phyloP scores from a whole-genome alignment of 2,888 invertebrate genomes.

The Agrochola litura region DNA sequence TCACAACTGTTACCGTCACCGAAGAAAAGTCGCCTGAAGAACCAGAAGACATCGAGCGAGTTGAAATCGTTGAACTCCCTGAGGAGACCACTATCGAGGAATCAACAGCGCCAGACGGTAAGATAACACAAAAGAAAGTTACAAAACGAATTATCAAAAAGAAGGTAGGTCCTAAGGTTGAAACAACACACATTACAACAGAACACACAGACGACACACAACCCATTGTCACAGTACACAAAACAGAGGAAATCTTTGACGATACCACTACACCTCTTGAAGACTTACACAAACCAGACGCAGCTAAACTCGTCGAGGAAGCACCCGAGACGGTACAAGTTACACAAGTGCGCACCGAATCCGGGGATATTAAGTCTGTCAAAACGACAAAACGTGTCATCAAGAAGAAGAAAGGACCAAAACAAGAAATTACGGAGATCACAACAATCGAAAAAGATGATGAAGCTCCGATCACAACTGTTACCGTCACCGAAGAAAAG shows the following conservation, averaged over 20 bases:
- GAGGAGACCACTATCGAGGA: slow-evolving; percentile 37
- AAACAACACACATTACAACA: slow-evolving; percentile 44
- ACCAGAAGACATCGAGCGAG: not conserved
- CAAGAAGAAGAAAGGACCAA: slow-evolving; percentile 69
- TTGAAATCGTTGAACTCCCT: slow-evolving; percentile 29
- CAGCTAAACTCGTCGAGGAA: accelerated
- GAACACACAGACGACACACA: not conserved
- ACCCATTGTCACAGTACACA: not conserved
- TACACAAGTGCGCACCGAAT: slow-evolving; percentile 27
- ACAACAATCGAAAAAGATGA: slow-evolving; percentile 75
- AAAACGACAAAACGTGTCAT: slow-evolving; percentile 69
- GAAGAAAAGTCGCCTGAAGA: slow-evolving; percentile 21
- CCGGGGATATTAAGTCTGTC: slow-evolving; percentile 70
- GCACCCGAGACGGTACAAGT: slow-evolving; percentile 21
- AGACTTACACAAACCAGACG: slow-evolving; percentile 8
- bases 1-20: slow-evolving; percentile 7
- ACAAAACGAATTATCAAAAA: slow-evolving; percentile 79
- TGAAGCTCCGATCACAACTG: slow-evolving; percentile 67
- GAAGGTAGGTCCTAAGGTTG: slow-evolving; percentile 74
- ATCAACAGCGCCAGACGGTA: slow-evolving; percentile 28
- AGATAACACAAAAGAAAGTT: slow-evolving; percentile 24
- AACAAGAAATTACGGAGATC: slow-evolving; percentile 63
- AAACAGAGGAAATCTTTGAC: not conserved
- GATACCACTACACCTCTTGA: not conserved
- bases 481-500: slow-evolving; percentile 46